Conservation (phyloP, 1,140 invertebrate species). For the Agrilus planipennis region DNA sequence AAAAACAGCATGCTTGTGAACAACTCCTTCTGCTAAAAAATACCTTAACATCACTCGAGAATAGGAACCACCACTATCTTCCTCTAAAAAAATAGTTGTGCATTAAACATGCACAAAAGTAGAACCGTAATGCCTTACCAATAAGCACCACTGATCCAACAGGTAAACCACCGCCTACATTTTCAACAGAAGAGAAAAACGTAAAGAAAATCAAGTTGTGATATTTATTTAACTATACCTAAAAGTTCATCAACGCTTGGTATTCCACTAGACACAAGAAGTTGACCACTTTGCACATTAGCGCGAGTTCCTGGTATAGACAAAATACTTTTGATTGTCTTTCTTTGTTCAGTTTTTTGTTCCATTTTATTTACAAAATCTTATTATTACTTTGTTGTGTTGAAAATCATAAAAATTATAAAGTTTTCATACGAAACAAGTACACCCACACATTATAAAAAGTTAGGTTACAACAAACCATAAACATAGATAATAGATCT, state of each 20-base stretch:
- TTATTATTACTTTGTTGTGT: no score
- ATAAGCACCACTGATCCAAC: constrained; percentile 47
- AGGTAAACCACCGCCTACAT: constrained; percentile 44
- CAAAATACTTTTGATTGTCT: constrained; percentile 15
- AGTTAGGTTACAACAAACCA: no score
- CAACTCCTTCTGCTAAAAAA: constrained; percentile 69
- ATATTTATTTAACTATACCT: constrained; percentile 43
- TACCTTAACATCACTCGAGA: constrained; percentile 66
- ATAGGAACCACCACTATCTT: constrained; percentile 64
- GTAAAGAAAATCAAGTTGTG: constrained; percentile 14
- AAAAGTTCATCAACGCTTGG: constrained; percentile 56
- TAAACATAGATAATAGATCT: no score
- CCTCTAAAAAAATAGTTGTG: constrained; percentile 46
- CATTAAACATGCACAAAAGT: constrained; percentile 7
- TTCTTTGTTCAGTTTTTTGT: constrained; percentile 4
- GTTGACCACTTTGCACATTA: constrained; percentile 52
- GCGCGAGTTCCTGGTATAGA: constrained; percentile 49
- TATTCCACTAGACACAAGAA: constrained; percentile 56
- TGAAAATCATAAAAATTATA: no score
- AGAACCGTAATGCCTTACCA: constrained; percentile 31
- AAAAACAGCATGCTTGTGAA: constrained; percentile 55
- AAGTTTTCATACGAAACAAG: no score
- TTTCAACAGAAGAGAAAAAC: constrained; percentile 16
- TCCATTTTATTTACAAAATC: no score
- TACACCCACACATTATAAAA: no score